Evolutionary conservation across 1,140 invertebrate genomes (phyloP).

Genomic region (Lasioglossum baleicum): DNA sequence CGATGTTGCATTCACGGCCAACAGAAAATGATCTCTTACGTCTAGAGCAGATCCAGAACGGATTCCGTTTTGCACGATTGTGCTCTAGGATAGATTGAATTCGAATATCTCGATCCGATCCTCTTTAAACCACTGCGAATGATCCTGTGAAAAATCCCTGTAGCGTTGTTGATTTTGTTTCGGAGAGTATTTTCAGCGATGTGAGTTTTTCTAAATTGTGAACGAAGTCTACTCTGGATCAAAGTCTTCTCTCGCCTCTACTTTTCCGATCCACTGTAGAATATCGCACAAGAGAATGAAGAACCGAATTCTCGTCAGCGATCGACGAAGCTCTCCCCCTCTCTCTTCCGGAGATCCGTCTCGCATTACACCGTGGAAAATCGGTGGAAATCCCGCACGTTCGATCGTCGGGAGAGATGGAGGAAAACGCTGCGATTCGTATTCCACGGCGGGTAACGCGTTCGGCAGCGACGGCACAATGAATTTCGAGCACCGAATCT

Average conservation of each 20-base stretch:
- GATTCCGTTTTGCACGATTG: conserved; percentile 39
- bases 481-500: conserved; percentile 46
- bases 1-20: conserved; percentile 39
- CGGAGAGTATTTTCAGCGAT: too few species aligned
- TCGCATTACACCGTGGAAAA: background rate
- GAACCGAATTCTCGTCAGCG: background rate
- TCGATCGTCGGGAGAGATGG: too few species aligned
- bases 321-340: background rate
- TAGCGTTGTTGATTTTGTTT: too few species aligned
- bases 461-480: conserved; percentile 52
- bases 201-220: too few species aligned
- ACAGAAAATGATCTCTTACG: conserved; percentile 42
- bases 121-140: background rate
- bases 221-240: too few species aligned
- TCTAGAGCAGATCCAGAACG: background rate
- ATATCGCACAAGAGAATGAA: background rate
- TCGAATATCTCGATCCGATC: background rate
- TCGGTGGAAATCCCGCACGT: background rate
- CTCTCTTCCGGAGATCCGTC: too few species aligned
- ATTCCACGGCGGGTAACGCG: conserved; percentile 31
- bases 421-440: background rate
- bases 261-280: background rate
- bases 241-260: too few species aligned
- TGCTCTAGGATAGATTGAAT: background rate
- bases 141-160: too few species aligned